phyloP scores from a whole-genome alignment of 1,140 invertebrate species.

The Hylaeus volcanicus region DNA sequence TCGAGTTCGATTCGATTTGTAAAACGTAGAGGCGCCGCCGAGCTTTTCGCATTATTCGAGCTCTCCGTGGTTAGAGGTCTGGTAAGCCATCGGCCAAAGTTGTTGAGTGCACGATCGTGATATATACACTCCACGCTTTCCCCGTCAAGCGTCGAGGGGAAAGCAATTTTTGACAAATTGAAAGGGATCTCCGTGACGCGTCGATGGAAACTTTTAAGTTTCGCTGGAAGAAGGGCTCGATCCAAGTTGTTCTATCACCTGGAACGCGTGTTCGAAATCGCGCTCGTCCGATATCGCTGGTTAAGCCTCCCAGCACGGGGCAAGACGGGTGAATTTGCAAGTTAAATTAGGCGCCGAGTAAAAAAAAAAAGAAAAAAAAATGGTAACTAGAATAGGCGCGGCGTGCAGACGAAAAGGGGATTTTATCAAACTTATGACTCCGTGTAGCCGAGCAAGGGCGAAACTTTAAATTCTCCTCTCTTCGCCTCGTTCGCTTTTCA shows the following conservation, averaged over 20 bases:
- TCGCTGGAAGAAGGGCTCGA: background rate
- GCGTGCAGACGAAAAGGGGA: conserved; percentile 7
- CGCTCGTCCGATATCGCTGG: conserved; percentile 52
- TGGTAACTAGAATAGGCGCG: conserved; percentile 15
- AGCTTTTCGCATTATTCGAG: too few species aligned
- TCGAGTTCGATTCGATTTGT: too few species aligned
- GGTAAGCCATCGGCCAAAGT: too few species aligned
- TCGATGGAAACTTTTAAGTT: background rate
- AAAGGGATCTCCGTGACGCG: background rate
- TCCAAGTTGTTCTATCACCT: background rate
- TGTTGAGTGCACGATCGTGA: too few species aligned
- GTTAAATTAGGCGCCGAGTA: conserved; percentile 56
- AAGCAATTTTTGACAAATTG: too few species aligned
- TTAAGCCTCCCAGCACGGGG: conserved; percentile 50
- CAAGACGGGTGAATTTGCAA: conserved; percentile 62
- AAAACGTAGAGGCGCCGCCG: too few species aligned
- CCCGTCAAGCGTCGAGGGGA: background rate
- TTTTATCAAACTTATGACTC: conserved; percentile 37
- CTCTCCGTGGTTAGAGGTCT: too few species aligned
- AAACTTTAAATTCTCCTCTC: conserved; percentile 10
- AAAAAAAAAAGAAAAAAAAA: background rate
- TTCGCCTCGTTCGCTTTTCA: background rate
- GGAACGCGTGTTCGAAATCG: conserved; percentile 57
- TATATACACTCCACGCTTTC: background rate
- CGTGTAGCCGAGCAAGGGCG: background rate